Percentiles rank a stretch among this genome's conserved stretches.
phyloP scores from a whole-genome alignment of 2,888 invertebrate genomes.

The Cepaea hortensis region DNA sequence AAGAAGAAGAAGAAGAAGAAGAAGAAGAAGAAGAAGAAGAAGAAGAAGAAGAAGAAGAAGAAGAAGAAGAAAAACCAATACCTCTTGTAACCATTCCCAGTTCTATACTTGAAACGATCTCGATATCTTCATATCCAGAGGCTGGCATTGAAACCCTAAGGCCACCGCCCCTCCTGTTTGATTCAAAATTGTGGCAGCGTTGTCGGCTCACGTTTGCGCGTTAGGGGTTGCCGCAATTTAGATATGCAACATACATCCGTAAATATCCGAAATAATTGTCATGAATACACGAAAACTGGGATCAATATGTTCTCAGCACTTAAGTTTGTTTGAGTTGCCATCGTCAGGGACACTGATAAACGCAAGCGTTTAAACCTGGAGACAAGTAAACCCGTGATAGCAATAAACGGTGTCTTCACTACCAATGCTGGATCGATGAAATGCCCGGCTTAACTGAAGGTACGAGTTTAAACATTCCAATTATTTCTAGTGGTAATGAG shows the following conservation, averaged over 20 bases:
- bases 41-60: too few species aligned
- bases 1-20: too few species aligned
- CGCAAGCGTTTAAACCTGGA: not conserved
- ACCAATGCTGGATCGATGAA: conserved; percentile 2
- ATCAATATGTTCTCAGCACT: conserved; percentile 8
- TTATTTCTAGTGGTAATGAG: not conserved
- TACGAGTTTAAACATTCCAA: conserved; percentile 3
- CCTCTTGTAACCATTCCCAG: too few species aligned
- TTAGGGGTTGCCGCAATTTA: not conserved
- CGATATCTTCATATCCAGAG: too few species aligned
- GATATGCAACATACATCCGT: not conserved
- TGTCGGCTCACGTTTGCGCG: too few species aligned
- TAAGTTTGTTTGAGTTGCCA: conserved; percentile 11
- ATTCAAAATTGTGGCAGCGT: too few species aligned
- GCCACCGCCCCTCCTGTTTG: too few species aligned
- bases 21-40: too few species aligned
- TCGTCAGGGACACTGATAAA: not conserved
- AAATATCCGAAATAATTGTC: not conserved
- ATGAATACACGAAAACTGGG: conserved; percentile 13
- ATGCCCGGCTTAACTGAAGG: not conserved
- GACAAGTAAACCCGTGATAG: not conserved
- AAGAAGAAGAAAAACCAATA: too few species aligned
- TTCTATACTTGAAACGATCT: too few species aligned
- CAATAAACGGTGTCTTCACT: not conserved
- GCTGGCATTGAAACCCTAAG: too few species aligned